Base-by-base conservation (phyloP, 2,888 invertebrate species). In the Sarcophaga subvicina region DNA sequence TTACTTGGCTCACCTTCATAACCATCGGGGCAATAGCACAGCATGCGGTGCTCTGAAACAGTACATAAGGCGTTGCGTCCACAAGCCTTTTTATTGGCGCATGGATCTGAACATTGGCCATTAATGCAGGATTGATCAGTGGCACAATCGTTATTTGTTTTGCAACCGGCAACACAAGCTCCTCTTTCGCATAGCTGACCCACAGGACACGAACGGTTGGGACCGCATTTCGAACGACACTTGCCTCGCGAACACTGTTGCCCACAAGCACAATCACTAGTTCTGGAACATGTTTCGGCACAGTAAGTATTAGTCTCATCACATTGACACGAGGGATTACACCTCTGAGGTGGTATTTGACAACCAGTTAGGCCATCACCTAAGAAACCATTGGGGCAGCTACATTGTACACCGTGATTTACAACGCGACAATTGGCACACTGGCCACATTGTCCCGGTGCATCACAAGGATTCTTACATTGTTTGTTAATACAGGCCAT, bases 21-120 rank as follows among this genome's bases (percentile, higher is more conserved):
- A 20, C 98, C 97, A 90, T 97, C 97, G 0, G 97, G 97, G 91
- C 98, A 98, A 83, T 97, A 95, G 91, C 98, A 98, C 4, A 98
- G 95, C 67, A 97, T 96, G 64, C 97, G 95, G 93, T 98, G 98
- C 89, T 96, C 96, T 3, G 96, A 95, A 0, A 97, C 95, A 88
- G 96, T 95, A 91, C 98, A 98, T 2, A 97, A 91, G 0, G 98
- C 97, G 91, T 97, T 96, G 88, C 95, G 95, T 5, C 98, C 98
- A 90, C 98, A 98, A 1, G 97, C 96, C 20, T 94, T 94, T 27
- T 94, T 93, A 67, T 95, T 94, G 88, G 95, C 94, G 90, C 97
- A 97, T 66, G 97, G 96, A 93, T 96, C 95, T 69, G 95, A 94
- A 90, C 97, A 97, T 90, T 96, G 95, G 14, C 94, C 94, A 83